A percentile compares a stretch with the other conserved stretches of the same genome.
Conservation (phyloP, 2,797 vertebrate genomes). For the Microhierax caerulescens region DNA sequence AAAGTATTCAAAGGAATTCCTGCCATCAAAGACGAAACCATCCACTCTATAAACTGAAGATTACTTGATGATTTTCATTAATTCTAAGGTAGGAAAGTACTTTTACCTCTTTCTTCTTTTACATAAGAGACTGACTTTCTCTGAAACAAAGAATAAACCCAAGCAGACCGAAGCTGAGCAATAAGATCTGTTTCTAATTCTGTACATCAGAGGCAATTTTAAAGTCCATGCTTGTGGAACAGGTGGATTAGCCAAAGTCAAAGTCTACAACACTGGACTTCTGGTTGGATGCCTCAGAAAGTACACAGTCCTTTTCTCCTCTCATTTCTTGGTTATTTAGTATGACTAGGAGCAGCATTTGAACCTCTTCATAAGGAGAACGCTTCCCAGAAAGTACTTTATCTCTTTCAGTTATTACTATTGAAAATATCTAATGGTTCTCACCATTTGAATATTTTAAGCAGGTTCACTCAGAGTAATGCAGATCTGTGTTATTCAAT, state of each 20-base stretch:
- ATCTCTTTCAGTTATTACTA: not conserved
- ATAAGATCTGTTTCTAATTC: not conserved
- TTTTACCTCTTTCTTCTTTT: not conserved
- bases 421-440: conserved; percentile 19
- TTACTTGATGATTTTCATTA: not conserved
- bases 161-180: not conserved
- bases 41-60: not conserved
- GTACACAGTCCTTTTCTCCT: not conserved
- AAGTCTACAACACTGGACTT: not conserved
- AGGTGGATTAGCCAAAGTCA: not conserved
- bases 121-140: not conserved
- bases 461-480: conserved; percentile 2
- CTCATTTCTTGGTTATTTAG: not conserved
- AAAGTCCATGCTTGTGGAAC: not conserved
- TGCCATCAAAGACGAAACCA: not conserved
- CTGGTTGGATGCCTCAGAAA: not conserved
- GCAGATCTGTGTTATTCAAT: not conserved
- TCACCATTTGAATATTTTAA: conserved; percentile 49
- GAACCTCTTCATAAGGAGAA: not conserved
- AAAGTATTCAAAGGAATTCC: not conserved
- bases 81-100: not conserved
- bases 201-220: not conserved
- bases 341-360: not conserved
- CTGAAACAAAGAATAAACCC: not conserved
- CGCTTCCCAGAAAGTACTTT: conserved; percentile 22